Percentiles rank a stretch among this genome's conserved stretches.
These are phyloP conservation scores for Patiria pectinifera DNA, from an alignment of 53 echinoderm and acorn worm species.

Conservation along the genomic window DNA sequence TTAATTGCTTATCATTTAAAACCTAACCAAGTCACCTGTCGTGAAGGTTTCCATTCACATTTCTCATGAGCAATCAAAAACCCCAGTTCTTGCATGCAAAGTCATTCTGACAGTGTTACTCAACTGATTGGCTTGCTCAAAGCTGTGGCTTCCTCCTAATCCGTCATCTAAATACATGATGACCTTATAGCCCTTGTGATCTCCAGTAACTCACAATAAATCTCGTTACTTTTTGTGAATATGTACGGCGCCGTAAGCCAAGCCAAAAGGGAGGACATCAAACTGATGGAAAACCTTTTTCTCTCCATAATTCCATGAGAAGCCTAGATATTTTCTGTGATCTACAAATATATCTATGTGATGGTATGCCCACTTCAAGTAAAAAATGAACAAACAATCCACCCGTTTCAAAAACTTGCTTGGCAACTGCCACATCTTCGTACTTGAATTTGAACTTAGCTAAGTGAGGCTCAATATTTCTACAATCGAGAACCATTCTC, in stretches of 20 bases:
- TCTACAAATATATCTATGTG: conserved; percentile 64
- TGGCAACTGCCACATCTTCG: conserved; percentile 48
- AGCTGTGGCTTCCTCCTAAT: background rate
- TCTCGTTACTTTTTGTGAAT: conserved; percentile 11
- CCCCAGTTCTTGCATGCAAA: background rate
- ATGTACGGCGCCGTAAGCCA: conserved; percentile 27
- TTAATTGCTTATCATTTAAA: too few species aligned
- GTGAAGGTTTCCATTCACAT: too few species aligned
- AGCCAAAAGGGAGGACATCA: conserved; percentile 31
- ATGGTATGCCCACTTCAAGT: conserved; percentile 68
- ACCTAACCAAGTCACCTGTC: too few species aligned
- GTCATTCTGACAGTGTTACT: background rate
- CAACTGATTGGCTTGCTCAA: too few species aligned
- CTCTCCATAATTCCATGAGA: conserved; percentile 56
- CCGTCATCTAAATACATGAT: conserved; percentile 39
- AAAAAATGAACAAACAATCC: conserved; percentile 64
- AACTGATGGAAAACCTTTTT: background rate
- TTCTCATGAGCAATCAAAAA: too few species aligned
- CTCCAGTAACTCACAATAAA: conserved; percentile 11
- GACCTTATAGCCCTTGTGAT: conserved; percentile 10
- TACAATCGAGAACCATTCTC: conserved; percentile 61
- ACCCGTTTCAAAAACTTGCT: conserved; percentile 52
- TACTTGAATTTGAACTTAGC: conserved; percentile 57
- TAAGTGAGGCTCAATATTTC: conserved; percentile 50
- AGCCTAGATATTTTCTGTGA: conserved; percentile 55